Evolutionary conservation across 2,797 vertebrate genomes (phyloP), one percentile per base, ranked within the genome.

Genomic region (Scolopax rusticola): DNA sequence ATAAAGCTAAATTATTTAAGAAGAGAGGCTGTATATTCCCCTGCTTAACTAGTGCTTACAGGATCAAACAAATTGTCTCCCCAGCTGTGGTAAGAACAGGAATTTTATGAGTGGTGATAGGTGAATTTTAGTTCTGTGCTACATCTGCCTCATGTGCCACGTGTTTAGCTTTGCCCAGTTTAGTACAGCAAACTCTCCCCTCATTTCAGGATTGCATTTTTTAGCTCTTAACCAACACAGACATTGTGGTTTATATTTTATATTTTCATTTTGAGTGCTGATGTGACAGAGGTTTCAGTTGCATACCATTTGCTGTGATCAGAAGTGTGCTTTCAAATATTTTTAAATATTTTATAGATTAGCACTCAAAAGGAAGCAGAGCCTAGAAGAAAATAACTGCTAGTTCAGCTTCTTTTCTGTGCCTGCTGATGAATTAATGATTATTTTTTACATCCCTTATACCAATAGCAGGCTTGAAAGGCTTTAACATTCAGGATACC

Each of bases 271-370:
- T 53, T 12, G 12, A 9, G 18, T 85, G 89, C 48, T 89, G 56
- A 70, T 43, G 48, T 90, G 45, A 59, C 20, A 78, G 54, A 75
- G 20, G 9, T 69, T 96, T 91, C 65, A 95, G 1, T 0, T 88
- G 57, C 76, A 45, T 65, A 53, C 9, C 25, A 60, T 78, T 86
- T 91, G 36, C 70, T 84, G 40, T 59, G n/a, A 84, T 91, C 59
- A 91, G 59, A 89, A 86, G 53, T 33, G 27, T 87, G 30, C 47
- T 95, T 89, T 93, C 57, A 96, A 91, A 83, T n/a, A 57, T 73
- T 86, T 92, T 91, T n/a, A 51, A 94, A 93, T 95, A 91, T 91
- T 96, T 95, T 73, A 94, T 84, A 84, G 50, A 36, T 82, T 54
- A 88, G 43, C 38, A 70, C 28, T 87, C 30, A 83, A 87, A 94